Conservation (phyloP, 2,888 invertebrate genomes). For the Lithophane semibrunnea region DNA sequence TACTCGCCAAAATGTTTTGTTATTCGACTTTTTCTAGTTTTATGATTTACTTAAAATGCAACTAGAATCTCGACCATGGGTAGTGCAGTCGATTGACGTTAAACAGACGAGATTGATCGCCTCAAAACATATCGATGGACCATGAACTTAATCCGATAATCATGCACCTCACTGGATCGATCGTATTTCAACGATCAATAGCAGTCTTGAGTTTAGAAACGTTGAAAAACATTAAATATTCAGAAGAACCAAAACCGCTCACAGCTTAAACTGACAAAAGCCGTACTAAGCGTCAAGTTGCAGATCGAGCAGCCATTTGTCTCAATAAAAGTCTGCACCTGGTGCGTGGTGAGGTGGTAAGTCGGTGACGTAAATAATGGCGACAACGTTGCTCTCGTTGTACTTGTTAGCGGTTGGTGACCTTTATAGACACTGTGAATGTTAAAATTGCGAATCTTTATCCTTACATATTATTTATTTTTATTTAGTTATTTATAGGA, state of each 20-base stretch:
- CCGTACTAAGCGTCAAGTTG: slow-evolving; percentile 30
- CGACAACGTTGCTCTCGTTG: slow-evolving; percentile 34
- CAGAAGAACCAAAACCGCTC: slow-evolving; percentile 18
- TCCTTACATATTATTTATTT: no score
- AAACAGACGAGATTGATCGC: background rate
- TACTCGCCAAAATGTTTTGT: background rate
- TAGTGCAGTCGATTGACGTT: background rate
- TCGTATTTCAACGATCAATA: background rate
- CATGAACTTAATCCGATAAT: background rate
- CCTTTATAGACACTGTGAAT: background rate
- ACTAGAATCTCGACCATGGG: background rate
- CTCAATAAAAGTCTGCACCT: slow-evolving; percentile 75
- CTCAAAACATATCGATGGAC: background rate
- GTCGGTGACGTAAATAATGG: slow-evolving; percentile 60
- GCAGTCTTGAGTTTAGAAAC: no score
- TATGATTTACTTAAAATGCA: background rate
- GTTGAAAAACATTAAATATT: slow-evolving; percentile 17
- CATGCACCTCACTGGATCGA: background rate
- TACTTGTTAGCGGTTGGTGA: slow-evolving; percentile 41
- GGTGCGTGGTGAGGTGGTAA: slow-evolving; percentile 51
- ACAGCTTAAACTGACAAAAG: slow-evolving; percentile 39
- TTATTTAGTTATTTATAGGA: no score
- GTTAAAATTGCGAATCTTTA: background rate
- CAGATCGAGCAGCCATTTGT: slow-evolving; percentile 62
- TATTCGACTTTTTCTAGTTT: background rate